phyloP scores from a whole-genome alignment of 1,140 invertebrate species.

The Lordiphosa clarofinis region DNA sequence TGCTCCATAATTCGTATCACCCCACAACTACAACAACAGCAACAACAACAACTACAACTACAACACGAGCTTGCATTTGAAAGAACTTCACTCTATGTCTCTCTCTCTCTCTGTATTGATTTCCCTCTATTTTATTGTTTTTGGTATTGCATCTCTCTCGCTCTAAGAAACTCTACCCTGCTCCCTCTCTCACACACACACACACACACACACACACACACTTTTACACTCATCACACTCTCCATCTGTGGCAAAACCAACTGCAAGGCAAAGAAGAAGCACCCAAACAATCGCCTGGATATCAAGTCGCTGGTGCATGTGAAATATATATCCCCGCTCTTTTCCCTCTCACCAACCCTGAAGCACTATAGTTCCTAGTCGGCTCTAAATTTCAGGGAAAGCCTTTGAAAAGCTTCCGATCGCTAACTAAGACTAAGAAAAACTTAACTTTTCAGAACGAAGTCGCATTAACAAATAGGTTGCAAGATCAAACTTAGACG shows the following conservation, averaged over 20 bases:
- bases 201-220: slow-evolving; percentile 25
- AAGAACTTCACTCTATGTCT: slow-evolving; percentile 30
- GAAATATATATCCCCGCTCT: neutral
- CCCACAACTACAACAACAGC: slow-evolving; percentile 32
- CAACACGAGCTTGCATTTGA: slow-evolving; percentile 68
- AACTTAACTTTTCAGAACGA: no score
- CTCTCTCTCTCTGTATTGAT: slow-evolving; percentile 20
- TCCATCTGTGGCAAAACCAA: slow-evolving; percentile 43
- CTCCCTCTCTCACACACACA: slow-evolving; percentile 23
- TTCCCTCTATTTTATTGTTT: slow-evolving; percentile 53
- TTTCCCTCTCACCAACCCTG: slow-evolving; percentile 3
- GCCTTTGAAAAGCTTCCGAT: no score
- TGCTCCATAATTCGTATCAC: slow-evolving; percentile 33
- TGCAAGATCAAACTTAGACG: no score
- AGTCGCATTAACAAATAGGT: no score
- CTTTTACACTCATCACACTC: slow-evolving; percentile 41
- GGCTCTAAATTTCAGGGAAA: no score
- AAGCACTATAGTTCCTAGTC: slow-evolving; percentile 17
- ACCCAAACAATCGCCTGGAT: slow-evolving; percentile 18
- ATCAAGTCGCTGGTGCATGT: slow-evolving; percentile 14
- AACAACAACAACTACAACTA: slow-evolving; percentile 38
- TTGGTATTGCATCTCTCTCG: slow-evolving; percentile 58
- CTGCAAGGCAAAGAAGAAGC: slow-evolving; percentile 45
- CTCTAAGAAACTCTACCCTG: slow-evolving; percentile 5
- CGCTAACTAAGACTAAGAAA: no score